A percentile compares a stretch with the other conserved stretches of the same genome.
These are phyloP conservation scores for Novumbra hubbsi DNA, from an alignment of 2,797 vertebrate species.

Conservation along the genomic window DNA sequence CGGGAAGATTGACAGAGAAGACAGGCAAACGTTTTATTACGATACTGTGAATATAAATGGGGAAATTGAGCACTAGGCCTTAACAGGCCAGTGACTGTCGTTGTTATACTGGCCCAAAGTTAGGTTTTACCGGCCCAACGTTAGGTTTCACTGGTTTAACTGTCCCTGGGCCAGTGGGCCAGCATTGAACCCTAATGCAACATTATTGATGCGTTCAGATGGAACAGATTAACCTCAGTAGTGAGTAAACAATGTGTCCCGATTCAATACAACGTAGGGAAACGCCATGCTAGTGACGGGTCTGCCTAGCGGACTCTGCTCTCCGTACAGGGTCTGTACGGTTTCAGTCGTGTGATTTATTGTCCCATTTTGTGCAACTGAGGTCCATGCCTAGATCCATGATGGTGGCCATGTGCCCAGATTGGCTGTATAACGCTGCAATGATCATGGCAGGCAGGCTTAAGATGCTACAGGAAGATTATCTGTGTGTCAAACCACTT, in stretches of 20 bases:
- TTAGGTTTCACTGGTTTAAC: too few species aligned
- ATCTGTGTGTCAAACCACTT: slow-evolving; percentile 7
- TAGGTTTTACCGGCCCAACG: too few species aligned
- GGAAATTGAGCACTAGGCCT: too few species aligned
- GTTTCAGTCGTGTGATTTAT: slow-evolving; percentile 16
- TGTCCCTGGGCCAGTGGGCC: too few species aligned
- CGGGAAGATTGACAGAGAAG: too few species aligned
- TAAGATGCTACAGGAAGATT: slow-evolving; percentile 13
- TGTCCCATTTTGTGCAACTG: slow-evolving; percentile 14
- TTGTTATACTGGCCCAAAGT: too few species aligned
- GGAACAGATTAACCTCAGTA: neutral
- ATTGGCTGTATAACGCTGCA: neutral
- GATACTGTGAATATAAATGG: too few species aligned
- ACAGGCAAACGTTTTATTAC: too few species aligned
- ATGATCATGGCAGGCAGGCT: neutral
- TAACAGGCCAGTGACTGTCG: too few species aligned
- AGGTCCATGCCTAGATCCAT: slow-evolving; percentile 10
- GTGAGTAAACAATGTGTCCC: slow-evolving; percentile 9
- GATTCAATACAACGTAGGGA: slow-evolving; percentile 16
- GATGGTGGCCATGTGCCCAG: neutral
- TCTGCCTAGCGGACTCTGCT: neutral
- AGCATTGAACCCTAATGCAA: too few species aligned
- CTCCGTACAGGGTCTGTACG: slow-evolving; percentile 12
- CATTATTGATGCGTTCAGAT: neutral
- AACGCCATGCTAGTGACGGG: neutral